Conservation (phyloP, 92 coral and sea anemone genomes). For the Diadumene lineata region DNA sequence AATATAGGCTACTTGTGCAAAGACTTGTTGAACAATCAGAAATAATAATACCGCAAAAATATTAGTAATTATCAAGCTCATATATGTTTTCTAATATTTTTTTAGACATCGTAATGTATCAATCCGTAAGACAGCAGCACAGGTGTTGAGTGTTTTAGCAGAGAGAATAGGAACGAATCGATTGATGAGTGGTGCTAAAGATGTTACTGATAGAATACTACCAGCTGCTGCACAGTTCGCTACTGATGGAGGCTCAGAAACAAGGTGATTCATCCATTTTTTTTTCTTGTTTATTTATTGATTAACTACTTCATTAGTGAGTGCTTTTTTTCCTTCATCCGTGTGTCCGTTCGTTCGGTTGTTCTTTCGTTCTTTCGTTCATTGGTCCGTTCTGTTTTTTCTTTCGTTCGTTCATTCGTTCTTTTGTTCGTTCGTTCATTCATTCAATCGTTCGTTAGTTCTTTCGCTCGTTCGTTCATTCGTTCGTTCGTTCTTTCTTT, state of each 20-base stretch:
- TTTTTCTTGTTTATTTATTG: background rate
- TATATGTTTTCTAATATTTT: background rate
- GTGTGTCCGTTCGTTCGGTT: background rate
- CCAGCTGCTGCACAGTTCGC: conserved; percentile 90
- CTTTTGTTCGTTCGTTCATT: background rate
- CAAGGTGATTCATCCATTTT: conserved; percentile 47
- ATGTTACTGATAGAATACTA: conserved; percentile 85
- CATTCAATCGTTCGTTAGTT: background rate
- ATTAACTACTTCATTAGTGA: too few relatives aligned
- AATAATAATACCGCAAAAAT: too few relatives aligned
- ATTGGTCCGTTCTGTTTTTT: too few relatives aligned
- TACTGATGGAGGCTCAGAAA: conserved; percentile 91
- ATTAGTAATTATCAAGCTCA: background rate
- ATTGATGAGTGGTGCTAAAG: conserved; percentile 92
- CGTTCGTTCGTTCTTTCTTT: background rate
- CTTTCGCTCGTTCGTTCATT: background rate
- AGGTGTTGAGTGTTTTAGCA: conserved; percentile 83
- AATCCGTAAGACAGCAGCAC: conserved; percentile 92
- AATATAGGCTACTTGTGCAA: too few relatives aligned
- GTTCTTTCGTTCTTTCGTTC: background rate
- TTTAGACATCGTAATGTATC: conserved; percentile 84
- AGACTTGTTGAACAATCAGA: too few relatives aligned
- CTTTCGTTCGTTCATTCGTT: too few relatives aligned
- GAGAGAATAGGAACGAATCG: conserved; percentile 94
- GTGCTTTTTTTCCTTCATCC: background rate